Percentiles rank a stretch among this genome's conserved stretches.
Conservation (phyloP, 2,113 vertebrate species). For the cattle (Bos taurus) region ARS-UCD2.0 NC_037329.1:127941001-127941500, state of each 20-base stretch:
- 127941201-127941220: fast-evolving
- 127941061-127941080: no score
- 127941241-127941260: background rate
- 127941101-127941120: fast-evolving
- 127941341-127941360: background rate
- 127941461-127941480: background rate
- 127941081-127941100: background rate
- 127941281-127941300: background rate
- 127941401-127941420: background rate
- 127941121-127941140: background rate
- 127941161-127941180: background rate
- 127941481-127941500: background rate
- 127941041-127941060: fast-evolving
- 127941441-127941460: background rate
- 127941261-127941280: no score
- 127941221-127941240: fast-evolving
- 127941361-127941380: background rate
- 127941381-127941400: no score
- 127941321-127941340: background rate
- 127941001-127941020: background rate
- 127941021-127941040: no score
- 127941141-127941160: background rate
- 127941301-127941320: background rate
- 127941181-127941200: background rate
- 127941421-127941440: background rate